phyloP scores from a whole-genome alignment of 2,113 vertebrate genomes.

The Setophaga petechia region DNA sequence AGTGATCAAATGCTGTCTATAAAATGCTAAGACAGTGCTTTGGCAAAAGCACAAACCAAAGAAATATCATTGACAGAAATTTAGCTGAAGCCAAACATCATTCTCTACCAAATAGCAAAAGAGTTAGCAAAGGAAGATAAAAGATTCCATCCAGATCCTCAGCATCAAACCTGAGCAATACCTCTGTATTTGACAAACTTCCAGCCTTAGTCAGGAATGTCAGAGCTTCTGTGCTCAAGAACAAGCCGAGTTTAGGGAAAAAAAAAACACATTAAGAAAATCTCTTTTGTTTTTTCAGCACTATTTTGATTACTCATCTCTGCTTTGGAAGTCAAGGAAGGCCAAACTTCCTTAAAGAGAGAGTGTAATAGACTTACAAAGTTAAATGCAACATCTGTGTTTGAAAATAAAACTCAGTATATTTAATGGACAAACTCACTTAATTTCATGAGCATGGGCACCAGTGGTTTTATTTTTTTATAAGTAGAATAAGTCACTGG shows the following conservation, averaged over 20 bases:
- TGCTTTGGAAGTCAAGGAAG: not conserved
- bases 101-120: not conserved
- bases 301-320: not conserved
- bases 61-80: not conserved
- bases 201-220: not conserved
- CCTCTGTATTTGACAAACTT: not conserved
- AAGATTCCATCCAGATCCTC: not conserved
- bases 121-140: not conserved
- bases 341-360: not conserved
- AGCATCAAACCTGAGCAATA: not conserved
- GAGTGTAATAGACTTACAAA: not conserved
- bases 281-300: not conserved
- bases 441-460: not conserved
- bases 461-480: not conserved
- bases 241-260: not conserved
- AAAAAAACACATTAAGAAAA: not conserved
- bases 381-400: not conserved
- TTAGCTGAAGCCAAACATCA: not conserved
- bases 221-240: not conserved
- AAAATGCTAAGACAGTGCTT: not conserved
- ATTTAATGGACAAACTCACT: not conserved
- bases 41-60: not conserved
- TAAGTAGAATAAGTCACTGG: not conserved
- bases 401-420: not conserved
- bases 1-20: not conserved